A percentile compares a stretch with the other conserved stretches of the same genome.
phyloP scores from a whole-genome alignment of 2,888 invertebrate genomes.

The Aleiodes alternator region DNA sequence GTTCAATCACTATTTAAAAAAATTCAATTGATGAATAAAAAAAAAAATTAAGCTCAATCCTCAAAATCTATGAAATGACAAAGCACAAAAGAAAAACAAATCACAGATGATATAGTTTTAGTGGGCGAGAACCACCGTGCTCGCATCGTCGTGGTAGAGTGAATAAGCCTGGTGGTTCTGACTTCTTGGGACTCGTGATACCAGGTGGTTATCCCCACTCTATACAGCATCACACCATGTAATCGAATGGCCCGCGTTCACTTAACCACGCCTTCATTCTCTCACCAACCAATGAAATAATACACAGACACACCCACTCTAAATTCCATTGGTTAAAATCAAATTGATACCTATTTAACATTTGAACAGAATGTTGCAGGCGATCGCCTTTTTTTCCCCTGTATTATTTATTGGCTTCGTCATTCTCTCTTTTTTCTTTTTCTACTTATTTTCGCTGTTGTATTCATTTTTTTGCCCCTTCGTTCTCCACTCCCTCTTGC shows the following conservation, averaged over 20 bases:
- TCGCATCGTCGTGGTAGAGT: constrained; percentile 63
- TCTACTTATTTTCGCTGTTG: constrained; percentile 52
- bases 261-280: constrained; percentile 49
- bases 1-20: neutral
- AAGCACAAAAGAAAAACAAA: constrained; percentile 28
- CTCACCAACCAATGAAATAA: constrained; percentile 49
- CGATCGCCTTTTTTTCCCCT: constrained; percentile 71
- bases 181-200: constrained; percentile 59
- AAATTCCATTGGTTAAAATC: constrained; percentile 62
- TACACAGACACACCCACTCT: constrained; percentile 56
- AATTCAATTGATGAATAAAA: neutral
- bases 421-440: constrained; percentile 58
- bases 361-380: constrained; percentile 73
- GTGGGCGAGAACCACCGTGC: constrained; percentile 57
- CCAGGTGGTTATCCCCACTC: constrained; percentile 65
- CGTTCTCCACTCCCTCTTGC: constrained; percentile 28
- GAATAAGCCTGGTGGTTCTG: constrained; percentile 58
- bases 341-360: constrained; percentile 75
- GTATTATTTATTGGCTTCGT: constrained; percentile 70
- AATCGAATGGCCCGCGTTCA: constrained; percentile 57
- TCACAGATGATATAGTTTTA: constrained; percentile 39
- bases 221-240: constrained; percentile 35
- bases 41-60: too few species aligned
- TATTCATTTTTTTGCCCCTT: constrained; percentile 41
- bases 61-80: too few species aligned